A percentile compares a stretch with the other conserved stretches of the same genome.
phyloP scores from a whole-genome alignment of 1,140 invertebrate genomes.

The Drosophila aff. region DNA sequence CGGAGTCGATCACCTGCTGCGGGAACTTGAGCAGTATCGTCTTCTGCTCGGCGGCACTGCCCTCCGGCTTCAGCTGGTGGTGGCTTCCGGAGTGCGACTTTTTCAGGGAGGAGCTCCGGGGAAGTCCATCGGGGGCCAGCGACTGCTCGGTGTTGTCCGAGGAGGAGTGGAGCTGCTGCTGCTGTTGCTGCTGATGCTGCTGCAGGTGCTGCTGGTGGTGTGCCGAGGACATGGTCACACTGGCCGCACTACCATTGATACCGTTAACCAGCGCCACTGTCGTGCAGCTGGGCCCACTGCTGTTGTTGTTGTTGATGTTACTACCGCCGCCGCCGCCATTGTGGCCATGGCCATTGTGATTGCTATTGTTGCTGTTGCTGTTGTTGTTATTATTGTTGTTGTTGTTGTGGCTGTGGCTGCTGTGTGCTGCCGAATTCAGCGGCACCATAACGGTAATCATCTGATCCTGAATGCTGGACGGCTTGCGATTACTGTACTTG shows the following conservation, averaged over 20 bases:
- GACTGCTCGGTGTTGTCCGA: constrained; percentile 84
- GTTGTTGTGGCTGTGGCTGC: constrained; percentile 69
- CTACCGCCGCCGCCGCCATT: not conserved
- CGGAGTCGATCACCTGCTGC: constrained; percentile 74
- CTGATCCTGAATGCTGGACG: constrained; percentile 84
- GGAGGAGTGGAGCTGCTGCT: constrained; percentile 62
- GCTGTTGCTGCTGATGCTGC: constrained; percentile 36
- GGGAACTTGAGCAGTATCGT: constrained; percentile 83
- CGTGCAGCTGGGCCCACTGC: constrained; percentile 44
- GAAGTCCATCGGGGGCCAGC: constrained; percentile 17
- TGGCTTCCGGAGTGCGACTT: constrained; percentile 48
- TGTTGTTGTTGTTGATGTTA: constrained; percentile 19
- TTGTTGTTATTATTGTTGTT: constrained; percentile 25
- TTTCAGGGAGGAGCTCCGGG: constrained; percentile 69
- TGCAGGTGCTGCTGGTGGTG: constrained; percentile 48
- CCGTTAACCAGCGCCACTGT: constrained; percentile 74
- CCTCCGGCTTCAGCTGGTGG: constrained; percentile 60
- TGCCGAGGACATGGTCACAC: constrained; percentile 54
- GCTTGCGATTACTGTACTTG: constrained; percentile 82
- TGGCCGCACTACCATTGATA: constrained; percentile 65
- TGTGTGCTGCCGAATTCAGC: constrained; percentile 69
- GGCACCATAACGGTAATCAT: constrained; percentile 85
- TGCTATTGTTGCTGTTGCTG: constrained; percentile 9
- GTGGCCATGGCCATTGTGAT: constrained; percentile 32
- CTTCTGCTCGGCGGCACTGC: constrained; percentile 76